Percentiles rank a stretch among this genome's conserved stretches.
phyloP scores from a whole-genome alignment of 2,113 vertebrate species.

The Pipra filicauda region DNA sequence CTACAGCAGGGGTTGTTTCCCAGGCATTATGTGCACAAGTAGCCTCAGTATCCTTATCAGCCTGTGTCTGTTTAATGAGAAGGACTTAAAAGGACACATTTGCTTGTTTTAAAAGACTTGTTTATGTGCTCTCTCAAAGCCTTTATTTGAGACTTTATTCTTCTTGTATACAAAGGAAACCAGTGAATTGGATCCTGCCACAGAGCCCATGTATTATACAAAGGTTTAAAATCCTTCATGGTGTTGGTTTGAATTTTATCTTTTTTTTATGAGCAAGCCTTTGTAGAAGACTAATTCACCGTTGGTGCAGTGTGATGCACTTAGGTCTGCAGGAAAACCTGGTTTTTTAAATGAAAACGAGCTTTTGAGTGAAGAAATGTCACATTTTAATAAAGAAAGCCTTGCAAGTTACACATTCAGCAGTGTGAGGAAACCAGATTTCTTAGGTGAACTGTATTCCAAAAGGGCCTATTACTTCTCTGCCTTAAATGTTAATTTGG shows the following conservation, averaged over 20 bases:
- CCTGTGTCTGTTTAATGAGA: not conserved
- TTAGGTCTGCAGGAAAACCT: not conserved
- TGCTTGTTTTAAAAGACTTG: conserved; percentile 1
- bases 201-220: not conserved
- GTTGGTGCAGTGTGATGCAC: not conserved
- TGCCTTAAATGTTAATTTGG: not conserved
- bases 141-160: not conserved
- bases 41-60: not conserved
- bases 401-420: not conserved
- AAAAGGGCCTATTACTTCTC: not conserved
- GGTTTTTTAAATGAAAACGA: not conserved
- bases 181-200: not conserved
- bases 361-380: not conserved
- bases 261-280: not conserved
- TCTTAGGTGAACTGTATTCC: not conserved
- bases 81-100: conserved; percentile 17
- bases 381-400: not conserved
- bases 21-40: not conserved
- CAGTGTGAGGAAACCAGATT: not conserved
- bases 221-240: not conserved
- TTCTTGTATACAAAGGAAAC: conserved; percentile 3
- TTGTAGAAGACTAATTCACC: not conserved
- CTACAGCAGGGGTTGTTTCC: conserved; percentile 12
- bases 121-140: not conserved
- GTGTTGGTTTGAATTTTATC: not conserved